phyloP scores from a whole-genome alignment of 2,113 vertebrate genomes.

The Macquaria australasica region DNA sequence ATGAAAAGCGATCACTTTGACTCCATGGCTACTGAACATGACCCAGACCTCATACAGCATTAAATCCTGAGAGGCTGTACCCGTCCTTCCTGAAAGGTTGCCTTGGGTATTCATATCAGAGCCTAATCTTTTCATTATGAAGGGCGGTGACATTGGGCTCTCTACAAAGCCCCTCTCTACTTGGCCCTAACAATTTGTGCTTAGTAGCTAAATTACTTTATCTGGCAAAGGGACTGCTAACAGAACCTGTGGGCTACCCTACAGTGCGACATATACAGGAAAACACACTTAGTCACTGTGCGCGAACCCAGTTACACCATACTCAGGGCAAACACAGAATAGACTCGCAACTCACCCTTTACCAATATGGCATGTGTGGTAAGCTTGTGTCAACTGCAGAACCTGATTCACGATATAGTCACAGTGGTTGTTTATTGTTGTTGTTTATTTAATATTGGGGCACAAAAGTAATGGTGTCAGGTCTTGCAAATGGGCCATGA shows the following conservation, averaged over 20 bases:
- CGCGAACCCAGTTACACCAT: not conserved
- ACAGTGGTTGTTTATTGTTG: not conserved
- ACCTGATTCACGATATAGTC: conserved; percentile 9
- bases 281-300: not conserved
- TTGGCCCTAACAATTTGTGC: conserved; percentile 56
- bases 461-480: conserved; percentile 11
- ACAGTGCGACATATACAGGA: conserved; percentile 3
- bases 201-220: conserved; percentile 55
- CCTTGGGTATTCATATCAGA: conserved; percentile 61
- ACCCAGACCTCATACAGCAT: conserved; percentile 29
- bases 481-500: conserved; percentile 2
- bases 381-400: not conserved
- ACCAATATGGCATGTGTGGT: conserved; percentile 17
- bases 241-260: conserved; percentile 20
- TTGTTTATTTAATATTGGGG: not conserved
- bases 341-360: not conserved
- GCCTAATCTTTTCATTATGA: conserved; percentile 49
- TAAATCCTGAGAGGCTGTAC: conserved; percentile 43
- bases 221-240: conserved; percentile 22
- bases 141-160: not conserved
- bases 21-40: conserved; percentile 34
- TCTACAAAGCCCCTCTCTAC: conserved; percentile 28
- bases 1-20: conserved; percentile 19
- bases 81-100: conserved; percentile 48
- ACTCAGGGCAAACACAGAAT: not conserved